phyloP scores from a whole-genome alignment of 2,113 vertebrate genomes.

The Psophia crepitans region DNA sequence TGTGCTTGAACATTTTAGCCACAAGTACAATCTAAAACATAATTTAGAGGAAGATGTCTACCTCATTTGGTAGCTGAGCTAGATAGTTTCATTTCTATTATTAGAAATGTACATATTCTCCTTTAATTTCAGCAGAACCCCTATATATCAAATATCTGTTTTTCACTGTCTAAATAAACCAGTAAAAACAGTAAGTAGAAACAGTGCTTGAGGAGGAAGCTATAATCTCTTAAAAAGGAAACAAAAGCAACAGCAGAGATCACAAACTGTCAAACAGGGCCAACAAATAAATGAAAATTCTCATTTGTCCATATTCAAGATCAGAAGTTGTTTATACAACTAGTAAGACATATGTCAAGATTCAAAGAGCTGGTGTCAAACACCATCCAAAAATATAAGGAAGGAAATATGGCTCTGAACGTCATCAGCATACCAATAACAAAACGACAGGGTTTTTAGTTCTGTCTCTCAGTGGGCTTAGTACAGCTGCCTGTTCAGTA shows the following conservation, averaged over 20 bases:
- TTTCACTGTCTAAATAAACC: background rate
- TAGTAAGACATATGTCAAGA: background rate
- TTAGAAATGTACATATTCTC: fast-evolving
- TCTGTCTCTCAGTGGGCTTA: background rate
- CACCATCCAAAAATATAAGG: background rate
- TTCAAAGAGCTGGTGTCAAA: background rate
- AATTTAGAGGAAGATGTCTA: background rate
- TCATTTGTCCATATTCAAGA: background rate
- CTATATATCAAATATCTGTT: background rate
- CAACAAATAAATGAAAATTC: background rate
- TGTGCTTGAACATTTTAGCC: background rate
- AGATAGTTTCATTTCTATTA: background rate
- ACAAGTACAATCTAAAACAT: background rate
- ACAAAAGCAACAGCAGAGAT: background rate
- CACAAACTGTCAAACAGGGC: background rate
- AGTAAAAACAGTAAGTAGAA: background rate
- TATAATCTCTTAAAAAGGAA: background rate
- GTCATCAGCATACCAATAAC: background rate
- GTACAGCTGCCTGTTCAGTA: background rate
- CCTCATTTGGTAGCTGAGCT: background rate
- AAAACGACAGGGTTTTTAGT: background rate
- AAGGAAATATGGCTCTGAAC: background rate
- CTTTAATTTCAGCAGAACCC: background rate
- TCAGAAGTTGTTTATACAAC: background rate
- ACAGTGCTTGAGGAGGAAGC: background rate